Percentiles rank a stretch among this genome's conserved stretches.
phyloP scores from a whole-genome alignment of 2,113 vertebrate genomes.

The Peromyscus leucopus region DNA sequence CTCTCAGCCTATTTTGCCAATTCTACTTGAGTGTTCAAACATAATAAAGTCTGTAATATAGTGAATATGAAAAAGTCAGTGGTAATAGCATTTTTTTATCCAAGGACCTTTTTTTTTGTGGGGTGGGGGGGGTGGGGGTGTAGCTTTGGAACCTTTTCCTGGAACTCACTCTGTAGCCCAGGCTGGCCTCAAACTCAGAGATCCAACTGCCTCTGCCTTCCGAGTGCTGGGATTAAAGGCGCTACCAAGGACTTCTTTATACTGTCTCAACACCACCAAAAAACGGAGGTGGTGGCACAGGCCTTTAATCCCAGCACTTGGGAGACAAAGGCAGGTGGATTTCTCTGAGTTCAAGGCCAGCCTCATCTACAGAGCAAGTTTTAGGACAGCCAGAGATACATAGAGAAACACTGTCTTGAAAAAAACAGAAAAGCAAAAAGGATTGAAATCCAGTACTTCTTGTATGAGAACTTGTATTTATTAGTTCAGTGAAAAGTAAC shows the following conservation, averaged over 20 bases:
- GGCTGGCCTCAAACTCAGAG: too few species aligned
- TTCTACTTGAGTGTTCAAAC: constrained; percentile 23
- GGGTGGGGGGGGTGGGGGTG: too few species aligned
- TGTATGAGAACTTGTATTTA: constrained; percentile 34
- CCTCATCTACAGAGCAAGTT: not conserved
- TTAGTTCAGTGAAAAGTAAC: not conserved
- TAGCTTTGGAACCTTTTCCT: too few species aligned
- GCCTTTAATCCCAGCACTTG: not conserved
- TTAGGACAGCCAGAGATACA: not conserved
- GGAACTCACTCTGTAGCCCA: too few species aligned
- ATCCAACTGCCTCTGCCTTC: too few species aligned
- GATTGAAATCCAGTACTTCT: not conserved
- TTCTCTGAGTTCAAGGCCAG: not conserved
- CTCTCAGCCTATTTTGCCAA: constrained; percentile 15
- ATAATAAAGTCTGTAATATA: not conserved
- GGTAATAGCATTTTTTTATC: not conserved
- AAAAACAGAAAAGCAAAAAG: not conserved
- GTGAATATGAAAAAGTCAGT: not conserved
- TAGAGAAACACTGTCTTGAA: not conserved
- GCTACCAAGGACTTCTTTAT: not conserved
- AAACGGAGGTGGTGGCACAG: not conserved
- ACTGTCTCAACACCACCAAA: not conserved
- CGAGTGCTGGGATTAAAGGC: too few species aligned
- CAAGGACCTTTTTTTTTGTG: not conserved
- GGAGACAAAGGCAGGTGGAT: not conserved